These are phyloP conservation scores for Polypterus bichir DNA, from an alignment of 2,113 vertebrate genomes.

Conservation along the genomic window DNA sequence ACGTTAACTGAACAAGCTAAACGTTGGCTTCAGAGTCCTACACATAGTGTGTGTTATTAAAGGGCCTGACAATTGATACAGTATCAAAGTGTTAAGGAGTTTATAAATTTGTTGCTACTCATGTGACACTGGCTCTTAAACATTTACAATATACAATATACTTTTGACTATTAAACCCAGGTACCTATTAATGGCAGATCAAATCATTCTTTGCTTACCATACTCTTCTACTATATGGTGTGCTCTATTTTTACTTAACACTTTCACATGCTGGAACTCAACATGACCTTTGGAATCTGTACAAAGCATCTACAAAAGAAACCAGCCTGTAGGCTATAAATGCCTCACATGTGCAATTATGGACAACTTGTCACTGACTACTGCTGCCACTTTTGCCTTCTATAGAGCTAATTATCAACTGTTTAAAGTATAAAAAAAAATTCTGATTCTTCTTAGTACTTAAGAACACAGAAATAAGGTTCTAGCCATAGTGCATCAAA, in stretches of 20 bases:
- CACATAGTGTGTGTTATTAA: no score
- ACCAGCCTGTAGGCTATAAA: conserved; percentile 16
- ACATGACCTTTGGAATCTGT: conserved; percentile 1
- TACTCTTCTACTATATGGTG: background rate
- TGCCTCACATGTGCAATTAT: conserved; percentile 24
- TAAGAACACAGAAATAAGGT: conserved; percentile 18
- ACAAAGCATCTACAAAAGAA: conserved; percentile 8
- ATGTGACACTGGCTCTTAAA: no score
- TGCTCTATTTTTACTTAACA: conserved; percentile 2
- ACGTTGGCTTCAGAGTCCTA: no score
- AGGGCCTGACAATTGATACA: no score
- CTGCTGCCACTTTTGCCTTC: conserved; percentile 18
- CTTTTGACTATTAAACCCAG: background rate
- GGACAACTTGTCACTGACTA: conserved; percentile 15
- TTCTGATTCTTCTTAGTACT: conserved; percentile 21
- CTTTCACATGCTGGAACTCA: background rate
- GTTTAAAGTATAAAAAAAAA: conserved; percentile 15
- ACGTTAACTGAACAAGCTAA: no score
- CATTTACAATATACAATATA: background rate
- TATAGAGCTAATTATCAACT: conserved; percentile 23
- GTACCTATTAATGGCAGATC: background rate
- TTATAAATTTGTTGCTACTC: no score
- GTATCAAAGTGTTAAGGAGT: no score
- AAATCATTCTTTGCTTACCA: background rate
- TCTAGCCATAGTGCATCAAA: background rate